Conservation (phyloP, 2,113 vertebrate genomes). For the Daubentonia madagascariensis region DNA sequence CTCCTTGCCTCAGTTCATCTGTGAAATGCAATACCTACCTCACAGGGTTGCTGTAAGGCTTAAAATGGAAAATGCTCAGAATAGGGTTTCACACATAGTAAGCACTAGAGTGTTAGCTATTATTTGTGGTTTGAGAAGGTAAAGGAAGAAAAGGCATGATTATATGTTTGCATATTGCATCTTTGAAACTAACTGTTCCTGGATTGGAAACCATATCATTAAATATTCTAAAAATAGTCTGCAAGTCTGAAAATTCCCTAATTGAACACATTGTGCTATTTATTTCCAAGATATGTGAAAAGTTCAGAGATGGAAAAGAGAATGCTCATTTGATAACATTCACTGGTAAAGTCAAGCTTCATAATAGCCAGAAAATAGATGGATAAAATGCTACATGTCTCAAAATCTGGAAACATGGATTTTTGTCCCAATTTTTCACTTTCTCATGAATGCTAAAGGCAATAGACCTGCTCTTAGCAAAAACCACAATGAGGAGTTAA, state of each 20-base stretch:
- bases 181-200: slow-evolving; percentile 32
- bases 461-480: slow-evolving; percentile 10
- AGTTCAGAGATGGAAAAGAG: background rate
- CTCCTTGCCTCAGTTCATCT: background rate
- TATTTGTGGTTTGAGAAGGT: slow-evolving; percentile 31
- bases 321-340: slow-evolving; percentile 7
- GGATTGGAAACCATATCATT: slow-evolving; percentile 40
- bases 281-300: background rate
- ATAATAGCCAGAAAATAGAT: slow-evolving; percentile 1
- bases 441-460: slow-evolving; percentile 15
- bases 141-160: slow-evolving; percentile 29
- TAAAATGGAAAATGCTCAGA: background rate
- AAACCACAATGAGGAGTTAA: background rate
- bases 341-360: background rate
- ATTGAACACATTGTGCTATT: slow-evolving; percentile 5
- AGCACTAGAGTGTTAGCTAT: background rate
- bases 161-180: slow-evolving; percentile 3
- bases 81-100: background rate
- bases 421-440: background rate
- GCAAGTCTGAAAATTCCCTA: slow-evolving; percentile 27
- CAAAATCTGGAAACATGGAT: background rate
- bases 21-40: background rate
- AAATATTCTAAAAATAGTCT: slow-evolving; percentile 64
- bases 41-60: background rate
- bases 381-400: background rate